Conservation (phyloP, 2,888 invertebrate species). For the Chydorus sphaericus region DNA sequence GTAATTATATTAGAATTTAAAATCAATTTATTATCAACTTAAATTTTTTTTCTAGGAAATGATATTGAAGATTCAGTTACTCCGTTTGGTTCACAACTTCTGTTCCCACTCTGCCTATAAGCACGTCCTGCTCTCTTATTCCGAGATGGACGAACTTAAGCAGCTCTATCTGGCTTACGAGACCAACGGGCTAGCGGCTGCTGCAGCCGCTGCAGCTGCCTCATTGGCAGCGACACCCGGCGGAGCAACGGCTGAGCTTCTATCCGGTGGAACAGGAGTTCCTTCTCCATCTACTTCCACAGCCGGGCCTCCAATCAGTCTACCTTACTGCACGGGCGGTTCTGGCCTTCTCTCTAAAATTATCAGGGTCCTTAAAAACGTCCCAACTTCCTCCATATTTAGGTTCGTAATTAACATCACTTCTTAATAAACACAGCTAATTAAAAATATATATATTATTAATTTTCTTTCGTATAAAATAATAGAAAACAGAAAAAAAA, state of each 20-base stretch:
- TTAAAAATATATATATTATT: no score
- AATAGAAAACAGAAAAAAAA: neutral
- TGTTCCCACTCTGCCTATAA: conserved; percentile 20
- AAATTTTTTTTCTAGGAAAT: conserved; percentile 16
- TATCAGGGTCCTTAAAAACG: conserved; percentile 18
- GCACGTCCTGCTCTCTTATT: conserved; percentile 17
- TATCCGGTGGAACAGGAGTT: no score
- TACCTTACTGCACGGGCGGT: conserved; percentile 12
- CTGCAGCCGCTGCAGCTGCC: neutral
- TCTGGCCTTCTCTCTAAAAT: conserved; percentile 16
- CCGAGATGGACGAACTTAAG: conserved; percentile 16
- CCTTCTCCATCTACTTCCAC: neutral
- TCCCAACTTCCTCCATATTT: conserved; percentile 19
- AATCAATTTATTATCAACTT: neutral
- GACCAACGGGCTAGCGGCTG: neutral
- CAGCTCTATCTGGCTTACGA: neutral
- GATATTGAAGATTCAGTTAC: conserved; percentile 21
- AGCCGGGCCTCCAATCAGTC: neutral
- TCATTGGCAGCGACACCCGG: no score
- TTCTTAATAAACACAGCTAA: no score
- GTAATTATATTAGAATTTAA: no score
- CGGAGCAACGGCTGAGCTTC: no score
- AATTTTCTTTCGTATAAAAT: no score
- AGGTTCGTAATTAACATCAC: conserved; percentile 14
- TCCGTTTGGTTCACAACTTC: conserved; percentile 20